phyloP scores from a whole-genome alignment of 2,113 vertebrate genomes.

The Quiscalus mexicanus region DNA sequence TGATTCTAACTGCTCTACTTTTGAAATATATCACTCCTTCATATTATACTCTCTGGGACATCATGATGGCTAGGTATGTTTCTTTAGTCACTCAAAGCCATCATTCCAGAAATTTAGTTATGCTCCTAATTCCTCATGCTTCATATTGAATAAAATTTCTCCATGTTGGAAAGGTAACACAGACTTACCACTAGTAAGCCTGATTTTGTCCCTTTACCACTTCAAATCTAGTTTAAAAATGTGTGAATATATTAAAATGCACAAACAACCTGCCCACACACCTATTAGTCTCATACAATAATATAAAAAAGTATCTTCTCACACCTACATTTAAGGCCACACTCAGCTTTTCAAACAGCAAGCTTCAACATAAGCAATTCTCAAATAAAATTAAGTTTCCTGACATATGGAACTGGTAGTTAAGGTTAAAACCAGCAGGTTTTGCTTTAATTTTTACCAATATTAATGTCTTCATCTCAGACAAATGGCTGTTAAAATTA shows the following conservation, averaged over 20 bases:
- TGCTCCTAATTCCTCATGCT: not conserved
- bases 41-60: not conserved
- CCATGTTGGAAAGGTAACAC: not conserved
- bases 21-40: not conserved
- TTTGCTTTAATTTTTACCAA: not conserved
- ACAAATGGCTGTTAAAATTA: not conserved
- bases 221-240: not conserved
- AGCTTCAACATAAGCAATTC: not conserved
- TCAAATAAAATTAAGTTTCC: not conserved
- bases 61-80: not conserved
- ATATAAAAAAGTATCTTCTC: not conserved
- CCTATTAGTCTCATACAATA: not conserved
- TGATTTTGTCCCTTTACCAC: not conserved
- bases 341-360: not conserved
- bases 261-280: not conserved
- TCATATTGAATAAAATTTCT: not conserved
- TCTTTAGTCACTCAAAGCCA: not conserved
- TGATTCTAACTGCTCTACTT: not conserved
- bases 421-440: not conserved
- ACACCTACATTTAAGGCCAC: not conserved
- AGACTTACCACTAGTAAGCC: not conserved
- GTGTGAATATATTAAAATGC: not conserved
- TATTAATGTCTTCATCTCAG: not conserved
- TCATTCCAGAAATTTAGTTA: not conserved
- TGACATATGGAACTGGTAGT: not conserved